A percentile compares a stretch with the other conserved stretches of the same genome.
Evolutionary conservation across 2,797 vertebrate species (phyloP).

Genomic region (Rhinoraja longicauda): DNA sequence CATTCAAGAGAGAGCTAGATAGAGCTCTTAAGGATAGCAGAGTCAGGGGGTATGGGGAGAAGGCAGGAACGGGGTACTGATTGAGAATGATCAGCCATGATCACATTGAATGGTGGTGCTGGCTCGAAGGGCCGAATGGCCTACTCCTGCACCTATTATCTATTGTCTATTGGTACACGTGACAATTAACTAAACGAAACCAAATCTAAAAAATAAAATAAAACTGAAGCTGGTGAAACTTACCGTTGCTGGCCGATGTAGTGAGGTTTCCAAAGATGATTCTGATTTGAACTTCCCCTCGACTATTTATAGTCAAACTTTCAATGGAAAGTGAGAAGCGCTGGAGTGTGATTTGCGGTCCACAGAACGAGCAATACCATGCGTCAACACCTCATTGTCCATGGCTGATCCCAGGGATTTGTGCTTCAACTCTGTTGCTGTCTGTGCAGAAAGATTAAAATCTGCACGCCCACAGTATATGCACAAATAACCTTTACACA

Average conservation of each 20-base stretch:
- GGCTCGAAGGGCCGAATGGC: no score
- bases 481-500: slow-evolving; percentile 40
- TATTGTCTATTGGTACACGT: no score
- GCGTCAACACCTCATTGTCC: slow-evolving; percentile 12
- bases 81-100: no score
- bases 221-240: not conserved
- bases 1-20: no score
- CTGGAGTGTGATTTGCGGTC: slow-evolving; percentile 11
- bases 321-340: slow-evolving; percentile 22
- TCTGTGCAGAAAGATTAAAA: slow-evolving; percentile 32
- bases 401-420: slow-evolving; percentile 32
- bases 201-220: not conserved
- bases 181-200: no score
- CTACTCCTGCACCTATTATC: no score
- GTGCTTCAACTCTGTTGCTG: not conserved
- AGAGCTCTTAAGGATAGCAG: no score
- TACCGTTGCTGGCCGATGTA: not conserved
- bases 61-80: no score
- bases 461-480: not conserved
- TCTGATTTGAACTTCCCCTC: not conserved
- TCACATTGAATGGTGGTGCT: no score
- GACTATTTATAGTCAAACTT: slow-evolving; percentile 29
- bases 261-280: not conserved
- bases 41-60: no score
- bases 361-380: not conserved